Base-by-base conservation (phyloP, 2,797 vertebrate species). In the Paedocypris micromegethes region DNA sequence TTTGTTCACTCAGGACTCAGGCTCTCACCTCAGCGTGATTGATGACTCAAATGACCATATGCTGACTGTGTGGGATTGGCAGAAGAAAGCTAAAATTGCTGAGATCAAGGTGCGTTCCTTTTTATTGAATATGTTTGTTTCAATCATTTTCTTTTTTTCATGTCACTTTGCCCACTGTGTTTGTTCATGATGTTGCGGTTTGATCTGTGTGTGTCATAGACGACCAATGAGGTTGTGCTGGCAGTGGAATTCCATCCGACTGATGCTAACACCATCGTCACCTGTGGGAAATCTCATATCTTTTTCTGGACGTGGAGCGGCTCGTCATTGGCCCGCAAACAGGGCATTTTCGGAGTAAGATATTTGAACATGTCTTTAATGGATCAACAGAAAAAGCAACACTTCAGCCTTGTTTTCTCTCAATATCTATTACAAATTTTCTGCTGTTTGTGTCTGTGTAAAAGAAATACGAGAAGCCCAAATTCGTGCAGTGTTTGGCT, bases 21-120 rank as follows among this genome's bases (percentile, higher is more conserved):
- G 96, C 53, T 87, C 88, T 75, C 95, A 99, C 86, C 88, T 99
- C 73, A 92, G 92, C 63, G 95, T 99, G 60, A 90, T 99, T 4
- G 96, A 99, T 66, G 96, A 99, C 82, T 96, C 94, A 59, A 99
- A 98, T 6, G 96, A 99, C 58, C 96, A 98, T 84, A 98, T 99
- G 96, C 82, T 98, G 76, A 98, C 96, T 0, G 92, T 98, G 3
- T 98, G 96, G 96, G 95, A 99, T 65, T 98, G 94, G 94, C 93
- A 94, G 80, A 97, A 88, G 86, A 97, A 95, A 79, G 91, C 91
- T 23, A 98, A 95, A 91, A 88, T 93, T 9, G 94, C 95, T 61
- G 96, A 98, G 85, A 93, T 98, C 85, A 98, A 98, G 93, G 96
- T 97, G 84, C 86, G 37, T 5, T 5, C 46, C 50, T 60, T 53